Base-by-base conservation (phyloP, 2,113 vertebrate species). In the Paraplagusia blochii region DNA sequence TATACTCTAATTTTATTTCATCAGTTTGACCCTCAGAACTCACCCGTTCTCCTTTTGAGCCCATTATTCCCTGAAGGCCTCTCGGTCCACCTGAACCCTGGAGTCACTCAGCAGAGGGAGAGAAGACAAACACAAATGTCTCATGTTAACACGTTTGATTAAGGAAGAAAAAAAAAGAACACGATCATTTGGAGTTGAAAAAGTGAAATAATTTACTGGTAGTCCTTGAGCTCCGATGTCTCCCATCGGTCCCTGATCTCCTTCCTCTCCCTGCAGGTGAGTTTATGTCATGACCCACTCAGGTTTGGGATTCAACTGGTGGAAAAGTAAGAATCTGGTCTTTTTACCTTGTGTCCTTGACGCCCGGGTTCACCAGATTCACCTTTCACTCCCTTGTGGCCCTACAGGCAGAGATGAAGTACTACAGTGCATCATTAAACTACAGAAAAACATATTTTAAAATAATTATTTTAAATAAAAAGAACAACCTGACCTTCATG, bases 351-450 rank as follows among this genome's bases (percentile, higher is more conserved):
- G 81, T 98, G 95, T 64, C 96, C 96, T 92, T 98, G 96, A 86
- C 91, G 93, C 90, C 96, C 96, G 17, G 96, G 96, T 79, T 99
- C 96, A 57, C 96, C 96, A 71, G 91, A 90, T 83, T 98, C 96
- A 67, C 96, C 96, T 86, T 93, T 96, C 29, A 88, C 86, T 18
- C 96, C 96, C 89, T 98, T 99, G 76, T 98, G 94, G 8, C 96
- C 96, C 96, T 99, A 44, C 10, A 86, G 61, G 77, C 63, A 60
- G 38, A 61, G 44, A 53, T 13, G 59, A 18, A 35, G 14, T 19
- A 19, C 51, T 44, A 38, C 13, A 38, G 33, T 29, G 9, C 7
- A 56, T 45, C 9, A 10, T 15, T n/a, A 17, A 5, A 50, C 42
- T n/a, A 43, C 4, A 43, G n/a, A 7, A 13, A 15, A 43, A 43